These are phyloP conservation scores for Habrosyne pyritoides DNA, from an alignment of 2,888 invertebrate species.

Conservation along the genomic window DNA sequence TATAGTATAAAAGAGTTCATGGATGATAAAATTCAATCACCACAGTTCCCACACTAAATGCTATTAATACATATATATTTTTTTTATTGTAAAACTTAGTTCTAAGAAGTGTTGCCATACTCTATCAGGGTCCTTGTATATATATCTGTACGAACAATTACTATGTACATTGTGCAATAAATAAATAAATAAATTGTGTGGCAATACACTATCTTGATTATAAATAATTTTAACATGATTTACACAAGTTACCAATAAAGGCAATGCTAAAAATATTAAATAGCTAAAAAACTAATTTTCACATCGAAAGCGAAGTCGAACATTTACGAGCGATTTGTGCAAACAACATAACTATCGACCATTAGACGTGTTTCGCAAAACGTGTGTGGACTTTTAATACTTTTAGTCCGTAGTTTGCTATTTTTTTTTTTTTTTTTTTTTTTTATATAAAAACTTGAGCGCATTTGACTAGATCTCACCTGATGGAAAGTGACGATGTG, in stretches of 20 bases:
- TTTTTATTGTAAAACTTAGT: too few species aligned
- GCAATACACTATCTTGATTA: neutral
- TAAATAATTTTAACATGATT: neutral
- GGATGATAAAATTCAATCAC: too few species aligned
- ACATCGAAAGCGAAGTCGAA: neutral
- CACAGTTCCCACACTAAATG: too few species aligned
- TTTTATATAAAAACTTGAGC: neutral
- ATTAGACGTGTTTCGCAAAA: constrained; percentile 4
- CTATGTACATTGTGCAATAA: too few species aligned
- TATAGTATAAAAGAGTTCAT: too few species aligned
- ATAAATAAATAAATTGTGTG: neutral
- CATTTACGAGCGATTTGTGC: neutral
- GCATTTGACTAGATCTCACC: too few species aligned
- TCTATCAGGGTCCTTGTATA: too few species aligned
- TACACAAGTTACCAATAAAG: constrained; percentile 1
- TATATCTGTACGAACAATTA: too few species aligned
- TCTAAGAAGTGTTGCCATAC: too few species aligned
- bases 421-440: too few species aligned
- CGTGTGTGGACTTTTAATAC: neutral
- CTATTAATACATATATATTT: too few species aligned
- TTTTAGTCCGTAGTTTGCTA: neutral
- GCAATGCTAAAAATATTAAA: neutral
- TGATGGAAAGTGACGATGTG: too few species aligned
- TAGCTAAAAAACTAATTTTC: neutral
- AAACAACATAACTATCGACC: constrained; percentile 5